Evolutionary conservation across 1,140 invertebrate genomes (phyloP).

Genomic region (Seison nebaliae): DNA sequence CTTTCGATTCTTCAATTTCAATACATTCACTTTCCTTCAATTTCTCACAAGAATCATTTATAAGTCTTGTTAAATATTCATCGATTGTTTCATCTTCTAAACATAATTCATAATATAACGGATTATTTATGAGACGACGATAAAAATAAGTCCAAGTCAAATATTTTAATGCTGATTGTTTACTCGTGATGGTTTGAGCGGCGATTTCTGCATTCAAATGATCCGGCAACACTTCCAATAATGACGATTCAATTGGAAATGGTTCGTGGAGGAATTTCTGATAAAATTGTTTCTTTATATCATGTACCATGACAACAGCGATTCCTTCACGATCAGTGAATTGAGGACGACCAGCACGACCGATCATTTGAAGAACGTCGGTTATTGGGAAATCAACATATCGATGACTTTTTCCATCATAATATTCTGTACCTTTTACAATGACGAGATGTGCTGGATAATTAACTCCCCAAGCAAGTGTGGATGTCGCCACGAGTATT

Average conservation of each 20-base stretch:
- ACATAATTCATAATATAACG: conserved; percentile 26
- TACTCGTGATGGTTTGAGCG: conserved; percentile 64
- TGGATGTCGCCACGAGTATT: conserved; percentile 26
- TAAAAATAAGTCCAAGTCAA: conserved; percentile 97
- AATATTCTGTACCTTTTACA: conserved; percentile 59
- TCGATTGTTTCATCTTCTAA: conserved; percentile 1
- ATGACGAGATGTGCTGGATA: conserved; percentile 68
- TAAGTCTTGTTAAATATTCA: conserved; percentile 11
- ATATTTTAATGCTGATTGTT: conserved; percentile 81
- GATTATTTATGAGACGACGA: conserved; percentile 65
- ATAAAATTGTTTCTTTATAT: conserved; percentile 94
- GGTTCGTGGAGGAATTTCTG: conserved; percentile 96
- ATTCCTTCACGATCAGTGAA: conserved; percentile 79
- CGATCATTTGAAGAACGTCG: conserved; percentile 87
- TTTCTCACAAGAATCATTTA: conserved; percentile 1
- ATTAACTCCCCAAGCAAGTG: conserved; percentile 63
- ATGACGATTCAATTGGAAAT: conserved; percentile 81
- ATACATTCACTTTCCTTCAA: conserved; percentile 7
- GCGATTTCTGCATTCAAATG: conserved; percentile 89
- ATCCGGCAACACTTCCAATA: conserved; percentile 64
- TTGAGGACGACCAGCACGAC: conserved; percentile 74
- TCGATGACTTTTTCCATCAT: conserved; percentile 71
- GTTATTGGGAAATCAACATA: conserved; percentile 99
- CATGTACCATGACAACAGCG: conserved; percentile 83
- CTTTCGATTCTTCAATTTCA: no score